Base-by-base conservation (phyloP, 2,888 invertebrate species). In the Nomada ruficornis region DNA sequence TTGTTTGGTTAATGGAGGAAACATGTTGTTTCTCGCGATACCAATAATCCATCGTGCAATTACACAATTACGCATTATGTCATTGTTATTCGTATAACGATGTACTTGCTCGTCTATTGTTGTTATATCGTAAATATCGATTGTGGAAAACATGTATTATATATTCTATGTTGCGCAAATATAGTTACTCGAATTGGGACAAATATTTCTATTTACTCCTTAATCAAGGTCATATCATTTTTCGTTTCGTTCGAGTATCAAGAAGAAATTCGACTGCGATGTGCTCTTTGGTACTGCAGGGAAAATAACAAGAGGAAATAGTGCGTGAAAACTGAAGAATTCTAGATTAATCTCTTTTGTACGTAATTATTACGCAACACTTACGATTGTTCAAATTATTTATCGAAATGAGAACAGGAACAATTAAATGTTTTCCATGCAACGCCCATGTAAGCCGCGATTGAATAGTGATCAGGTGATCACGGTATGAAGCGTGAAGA, bases 381-480 rank as follows among this genome's bases (percentile, higher is more conserved):
- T 36, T 52, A 60, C 10, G 15, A 67, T 36, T 36, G 18, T 47
- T 50, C 18, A 18, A 26, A 29, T 13, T 11, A 23, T 69, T 59
- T 20, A 64, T 44, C 18, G 26, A 10, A 29, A 20, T 15, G 64
- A 29, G n/a, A 55, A 13, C 54, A 54, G 20, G 15, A 64, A 20
- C 20, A 4, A 44, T 73, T 73, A 73, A 36, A 36, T 36, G 7
- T 73, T 65, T 47, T 55, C 13, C 62, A 26, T n/a, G 42, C 42
- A 10, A 67, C 57, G 57, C 47, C 47, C 18, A 47, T 47, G n/a
- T 36, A 36, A 73, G 47, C 57, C 18, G 2, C 10, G 44, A n/a
- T 5, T 47, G 59, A 50, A 74, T 59, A 50, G 11, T 59, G 67
- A 74, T 74, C 59, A 50, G 36, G 11, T 59, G 67, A 74, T 74